Conservation (phyloP, 2,113 vertebrate species). For the Cyanoderma ruficeps region DNA sequence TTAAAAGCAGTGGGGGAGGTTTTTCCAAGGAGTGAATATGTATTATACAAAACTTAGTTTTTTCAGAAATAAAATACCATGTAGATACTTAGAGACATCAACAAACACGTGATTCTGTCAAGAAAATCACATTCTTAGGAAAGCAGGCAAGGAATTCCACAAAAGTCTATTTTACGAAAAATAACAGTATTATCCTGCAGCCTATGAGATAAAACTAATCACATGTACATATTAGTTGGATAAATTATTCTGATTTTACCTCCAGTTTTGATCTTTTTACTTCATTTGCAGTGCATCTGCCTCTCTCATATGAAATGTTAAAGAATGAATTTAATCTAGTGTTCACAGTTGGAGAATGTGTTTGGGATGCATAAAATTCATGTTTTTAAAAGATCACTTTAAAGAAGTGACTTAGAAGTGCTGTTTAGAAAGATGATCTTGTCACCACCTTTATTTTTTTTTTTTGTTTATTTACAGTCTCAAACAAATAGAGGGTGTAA, state of each 20-base stretch:
- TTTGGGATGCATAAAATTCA: neutral
- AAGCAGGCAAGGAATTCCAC: neutral
- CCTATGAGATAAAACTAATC: conserved; percentile 33
- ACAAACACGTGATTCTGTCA: neutral
- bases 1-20: conserved; percentile 55
- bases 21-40: conserved; percentile 14
- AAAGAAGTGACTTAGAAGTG: neutral
- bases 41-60: conserved; percentile 27
- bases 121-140: neutral
- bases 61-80: conserved; percentile 9
- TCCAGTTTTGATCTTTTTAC: conserved; percentile 24
- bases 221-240: neutral
- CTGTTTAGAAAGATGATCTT: neutral
- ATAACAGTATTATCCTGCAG: conserved; percentile 6
- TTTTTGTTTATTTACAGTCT: neutral
- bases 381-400: neutral
- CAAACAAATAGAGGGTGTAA: neutral
- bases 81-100: neutral
- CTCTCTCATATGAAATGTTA: neutral
- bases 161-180: conserved; percentile 7
- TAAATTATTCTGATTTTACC: conserved; percentile 30
- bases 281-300: neutral
- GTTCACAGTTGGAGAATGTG: neutral
- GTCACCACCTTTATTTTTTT: neutral
- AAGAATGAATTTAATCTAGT: neutral